Evolutionary conservation across 2,888 invertebrate species (phyloP), one percentile per base, ranked within the genome.

Genomic region (Leptarthrus brevirostris): DNA sequence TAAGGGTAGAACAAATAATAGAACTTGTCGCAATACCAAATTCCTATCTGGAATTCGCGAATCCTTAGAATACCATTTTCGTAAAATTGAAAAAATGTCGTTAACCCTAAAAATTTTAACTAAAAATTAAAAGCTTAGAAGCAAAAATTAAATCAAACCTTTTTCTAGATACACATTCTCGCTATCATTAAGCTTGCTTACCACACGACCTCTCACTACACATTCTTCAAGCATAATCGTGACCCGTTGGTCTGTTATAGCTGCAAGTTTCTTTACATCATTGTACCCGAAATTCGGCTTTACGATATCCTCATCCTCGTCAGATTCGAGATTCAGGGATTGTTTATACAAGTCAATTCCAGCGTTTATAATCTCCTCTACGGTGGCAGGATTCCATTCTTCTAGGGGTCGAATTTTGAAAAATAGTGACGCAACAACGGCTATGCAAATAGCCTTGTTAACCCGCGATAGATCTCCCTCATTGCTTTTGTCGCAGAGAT

Each of bases 1-100:
- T 89, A 88, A 0, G 90, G 89, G 77, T 91, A 90, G 64, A 88
- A 90, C 79, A 88, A 85, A 77, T 88, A 88, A 74, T 83, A 86
- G 56, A 84, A 85, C 2, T 85, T 80, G 0, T 86, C 86, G 0
- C 86, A 82, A 72, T 83, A 86, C 89, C 89, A 90, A 2, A 91
- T 82, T 0, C 87, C 89, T 0, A 87, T 81, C 0, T 90, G 88
- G 0, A 85, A 85, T 0, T 87, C 87, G 3, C 89, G 85, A 0
- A 88, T 86, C 0, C 89, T 90, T 26, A 91, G 80, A 3, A 91
- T 86, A 0, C 87, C 90, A 30, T 26, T 69, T 0, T 58, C 54
- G 14, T 75, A 75, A 3, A 58, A 12, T 5, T 76, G 18, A 79
- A 88, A 87, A 76, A 87, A 87, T 20, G 80, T 79, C 2, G 72